phyloP scores from a whole-genome alignment of 53 echinoderm and acorn worm genomes.

The Echinometra lucunter region DNA sequence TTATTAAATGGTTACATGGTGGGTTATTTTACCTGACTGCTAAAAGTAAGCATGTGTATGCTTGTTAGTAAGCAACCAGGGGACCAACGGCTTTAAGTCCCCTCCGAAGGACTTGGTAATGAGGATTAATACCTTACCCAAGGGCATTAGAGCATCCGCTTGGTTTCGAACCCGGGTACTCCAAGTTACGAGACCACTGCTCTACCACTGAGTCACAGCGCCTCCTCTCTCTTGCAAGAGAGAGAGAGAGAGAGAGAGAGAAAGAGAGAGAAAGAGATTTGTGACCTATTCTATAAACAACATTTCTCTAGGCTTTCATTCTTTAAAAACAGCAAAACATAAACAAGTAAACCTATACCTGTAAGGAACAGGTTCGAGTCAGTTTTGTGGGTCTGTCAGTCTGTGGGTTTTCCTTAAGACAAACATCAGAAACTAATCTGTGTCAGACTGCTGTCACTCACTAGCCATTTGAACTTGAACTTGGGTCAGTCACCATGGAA shows the following conservation, averaged over 20 bases:
- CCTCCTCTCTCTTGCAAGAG: too few species aligned
- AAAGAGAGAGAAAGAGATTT: not conserved
- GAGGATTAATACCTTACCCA: too few species aligned
- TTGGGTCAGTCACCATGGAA: conserved; percentile 18
- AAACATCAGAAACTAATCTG: not conserved
- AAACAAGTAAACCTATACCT: not conserved
- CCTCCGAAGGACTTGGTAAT: too few species aligned
- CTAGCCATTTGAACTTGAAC: conserved; percentile 34
- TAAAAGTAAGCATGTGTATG: too few species aligned
- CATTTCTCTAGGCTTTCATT: not conserved
- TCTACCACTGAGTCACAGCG: too few species aligned
- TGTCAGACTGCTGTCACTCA: conserved; percentile 39
- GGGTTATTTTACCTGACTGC: too few species aligned
- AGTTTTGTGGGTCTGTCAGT: not conserved
- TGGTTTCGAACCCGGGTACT: too few species aligned
- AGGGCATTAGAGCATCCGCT: too few species aligned
- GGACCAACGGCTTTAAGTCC: too few species aligned
- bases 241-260: not conserved
- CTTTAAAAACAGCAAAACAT: not conserved
- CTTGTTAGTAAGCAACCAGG: too few species aligned
- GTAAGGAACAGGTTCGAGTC: not conserved
- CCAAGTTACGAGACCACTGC: too few species aligned
- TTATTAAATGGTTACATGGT: too few species aligned
- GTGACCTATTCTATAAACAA: not conserved
- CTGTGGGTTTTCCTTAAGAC: not conserved